Percentiles rank a stretch among this genome's conserved stretches.
Evolutionary conservation across 2,888 invertebrate species (phyloP).

Genomic region (Xestia xanthographa): DNA sequence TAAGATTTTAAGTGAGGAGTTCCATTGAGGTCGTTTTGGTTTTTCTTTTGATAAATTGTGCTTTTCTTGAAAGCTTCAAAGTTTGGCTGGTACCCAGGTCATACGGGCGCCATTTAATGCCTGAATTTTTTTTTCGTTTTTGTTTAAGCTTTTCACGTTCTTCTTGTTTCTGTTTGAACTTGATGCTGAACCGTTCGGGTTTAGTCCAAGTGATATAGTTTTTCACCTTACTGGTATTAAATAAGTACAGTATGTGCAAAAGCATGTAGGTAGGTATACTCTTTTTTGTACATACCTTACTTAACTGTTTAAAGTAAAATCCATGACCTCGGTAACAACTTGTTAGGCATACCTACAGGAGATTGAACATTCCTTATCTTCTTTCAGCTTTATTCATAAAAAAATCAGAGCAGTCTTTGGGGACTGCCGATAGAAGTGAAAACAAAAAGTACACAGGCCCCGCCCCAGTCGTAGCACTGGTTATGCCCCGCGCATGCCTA

Average conservation of each 20-base stretch:
- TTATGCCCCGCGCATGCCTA: no score
- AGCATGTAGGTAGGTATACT: not conserved
- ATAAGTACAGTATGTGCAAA: not conserved
- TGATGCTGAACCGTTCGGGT: not conserved
- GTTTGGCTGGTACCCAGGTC: constrained; percentile 14
- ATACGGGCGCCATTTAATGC: not conserved
- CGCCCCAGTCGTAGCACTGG: no score
- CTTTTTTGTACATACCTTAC: not conserved
- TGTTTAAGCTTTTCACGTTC: not conserved
- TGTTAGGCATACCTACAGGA: no score
- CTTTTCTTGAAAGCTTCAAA: not conserved
- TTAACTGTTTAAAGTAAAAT: not conserved
- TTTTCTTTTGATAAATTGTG: constrained; percentile 31
- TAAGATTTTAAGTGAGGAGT: constrained; percentile 24
- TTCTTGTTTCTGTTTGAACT: not conserved
- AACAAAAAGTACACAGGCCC: no score
- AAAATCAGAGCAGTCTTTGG: no score
- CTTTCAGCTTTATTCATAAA: no score
- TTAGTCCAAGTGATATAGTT: not conserved
- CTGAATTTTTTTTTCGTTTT: not conserved
- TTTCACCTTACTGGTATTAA: not conserved
- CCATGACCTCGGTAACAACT: not conserved
- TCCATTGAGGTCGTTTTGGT: constrained; percentile 3
- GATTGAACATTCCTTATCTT: not conserved
- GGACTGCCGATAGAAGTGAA: no score